Base-by-base conservation (phyloP, 2,113 vertebrate genomes). In the Serinus canaria region DNA sequence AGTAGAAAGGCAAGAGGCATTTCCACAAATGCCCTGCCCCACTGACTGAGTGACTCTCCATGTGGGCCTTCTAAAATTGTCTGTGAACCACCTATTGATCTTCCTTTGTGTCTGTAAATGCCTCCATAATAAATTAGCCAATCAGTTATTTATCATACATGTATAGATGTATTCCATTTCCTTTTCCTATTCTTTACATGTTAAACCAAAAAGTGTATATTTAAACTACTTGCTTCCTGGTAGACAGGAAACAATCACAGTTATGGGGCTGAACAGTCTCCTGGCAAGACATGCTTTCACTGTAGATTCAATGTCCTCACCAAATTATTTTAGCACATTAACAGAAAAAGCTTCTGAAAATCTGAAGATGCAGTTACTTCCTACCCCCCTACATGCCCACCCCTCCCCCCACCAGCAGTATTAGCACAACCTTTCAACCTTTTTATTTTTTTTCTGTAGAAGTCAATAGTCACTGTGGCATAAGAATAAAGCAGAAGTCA, bases 331-430 rank as follows among this genome's bases (percentile, higher is more conserved):
- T 31, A 69, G 52, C 13, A 75, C 15, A 16, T 66, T 27, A 85
- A 83, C 11, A 80, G 72, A 60, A 90, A 90, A 92, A 86, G 4
- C 41, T 66, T 68, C 31, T 53, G 28, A 83, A 79, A 80, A 37
- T 35, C 9, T 85, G 44, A 66, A 50, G 17, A 83, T 68, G n/a
- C 24, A 79, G 11, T 35, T 13, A 41, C 33, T 67, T 70, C 50
- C 25, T 31, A 19, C 11, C 6, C 52, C 17, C 7, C 52, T 6
- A 18, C 28, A 30, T 7, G 6, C 41, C 8, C 7, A 11, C 15
- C 3, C 9, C 1, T 10, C 8, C 7, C 11, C 15, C 3, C 9
- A 1, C 11, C 3, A 1, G 9, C 24, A 83, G 21, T 44, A 87
- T 58, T 35, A 89, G 70, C 5, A 66, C 19, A 62, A n/a, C 2